These are phyloP conservation scores for Andrena bucephala DNA, from an alignment of 2,888 invertebrate genomes.

Conservation along the genomic window DNA sequence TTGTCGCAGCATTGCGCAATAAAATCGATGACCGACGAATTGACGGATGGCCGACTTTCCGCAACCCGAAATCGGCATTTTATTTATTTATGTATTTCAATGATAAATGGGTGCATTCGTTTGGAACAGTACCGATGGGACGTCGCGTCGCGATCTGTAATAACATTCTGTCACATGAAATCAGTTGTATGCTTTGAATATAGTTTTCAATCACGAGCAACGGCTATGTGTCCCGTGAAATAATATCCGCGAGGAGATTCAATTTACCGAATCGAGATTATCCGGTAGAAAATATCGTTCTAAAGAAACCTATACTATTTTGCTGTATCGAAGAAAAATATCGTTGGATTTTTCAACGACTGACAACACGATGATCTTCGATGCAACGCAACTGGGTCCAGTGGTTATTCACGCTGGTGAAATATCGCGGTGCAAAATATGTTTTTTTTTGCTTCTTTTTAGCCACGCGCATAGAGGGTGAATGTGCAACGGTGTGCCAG, in stretches of 20 bases:
- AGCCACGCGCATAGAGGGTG: neutral
- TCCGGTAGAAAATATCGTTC: neutral
- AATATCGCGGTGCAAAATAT: slow-evolving; percentile 30
- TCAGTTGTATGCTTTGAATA: neutral
- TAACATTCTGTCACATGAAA: neutral
- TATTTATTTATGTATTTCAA: slow-evolving; percentile 44
- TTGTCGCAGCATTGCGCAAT: slow-evolving; percentile 64
- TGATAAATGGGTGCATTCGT: slow-evolving; percentile 1
- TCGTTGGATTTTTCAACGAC: slow-evolving; percentile 6
- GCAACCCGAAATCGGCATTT: neutral
- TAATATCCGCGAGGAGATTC: neutral
- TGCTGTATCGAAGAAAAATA: neutral
- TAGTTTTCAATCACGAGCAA: neutral
- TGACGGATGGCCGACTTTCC: slow-evolving; percentile 41
- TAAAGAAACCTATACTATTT: neutral
- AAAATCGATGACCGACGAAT: slow-evolving; percentile 58
- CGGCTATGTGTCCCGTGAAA: neutral
- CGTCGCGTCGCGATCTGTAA: neutral
- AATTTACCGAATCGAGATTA: slow-evolving; percentile 12
- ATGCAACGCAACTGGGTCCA: slow-evolving; percentile 3
- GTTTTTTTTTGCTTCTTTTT: slow-evolving; percentile 15
- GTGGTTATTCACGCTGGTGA: slow-evolving; percentile 7
- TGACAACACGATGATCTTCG: neutral
- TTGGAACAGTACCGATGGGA: neutral
- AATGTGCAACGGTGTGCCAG: slow-evolving; percentile 19